phyloP scores from a whole-genome alignment of 2,888 invertebrate genomes.

The Meteorus colon region DNA sequence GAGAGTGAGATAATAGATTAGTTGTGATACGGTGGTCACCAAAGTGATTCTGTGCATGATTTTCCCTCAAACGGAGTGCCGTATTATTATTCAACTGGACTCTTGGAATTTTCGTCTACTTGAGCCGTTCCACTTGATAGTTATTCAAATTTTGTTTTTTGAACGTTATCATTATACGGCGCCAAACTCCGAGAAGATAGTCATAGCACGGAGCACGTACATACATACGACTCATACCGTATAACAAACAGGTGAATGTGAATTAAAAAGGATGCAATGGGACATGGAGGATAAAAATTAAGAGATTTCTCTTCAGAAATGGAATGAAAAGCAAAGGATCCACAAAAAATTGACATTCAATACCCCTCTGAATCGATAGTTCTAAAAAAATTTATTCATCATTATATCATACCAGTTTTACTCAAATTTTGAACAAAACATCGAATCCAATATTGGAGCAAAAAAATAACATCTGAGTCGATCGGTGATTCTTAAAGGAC shows the following conservation, averaged over 20 bases:
- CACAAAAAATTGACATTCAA: background rate
- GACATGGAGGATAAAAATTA: too few species aligned
- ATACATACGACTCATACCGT: conserved; percentile 17
- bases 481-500: background rate
- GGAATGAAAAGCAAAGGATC: too few species aligned
- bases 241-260: background rate
- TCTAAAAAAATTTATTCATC: too few species aligned
- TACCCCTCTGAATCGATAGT: background rate
- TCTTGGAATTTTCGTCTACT: background rate
- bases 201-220: conserved; percentile 33
- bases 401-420: background rate
- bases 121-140: conserved; percentile 13
- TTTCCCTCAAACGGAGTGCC: conserved; percentile 46
- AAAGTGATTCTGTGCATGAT: conserved; percentile 64
- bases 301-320: too few species aligned
- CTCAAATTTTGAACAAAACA: background rate
- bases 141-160: background rate
- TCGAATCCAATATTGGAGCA: background rate
- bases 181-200: conserved; percentile 14
- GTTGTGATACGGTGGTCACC: conserved; percentile 55
- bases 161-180: background rate
- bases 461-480: background rate
- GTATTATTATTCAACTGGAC: background rate
- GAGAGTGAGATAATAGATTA: conserved; percentile 65
- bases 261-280: background rate